Conservation (phyloP, 2,113 vertebrate genomes). For the Xiphorhynchus elegans region DNA sequence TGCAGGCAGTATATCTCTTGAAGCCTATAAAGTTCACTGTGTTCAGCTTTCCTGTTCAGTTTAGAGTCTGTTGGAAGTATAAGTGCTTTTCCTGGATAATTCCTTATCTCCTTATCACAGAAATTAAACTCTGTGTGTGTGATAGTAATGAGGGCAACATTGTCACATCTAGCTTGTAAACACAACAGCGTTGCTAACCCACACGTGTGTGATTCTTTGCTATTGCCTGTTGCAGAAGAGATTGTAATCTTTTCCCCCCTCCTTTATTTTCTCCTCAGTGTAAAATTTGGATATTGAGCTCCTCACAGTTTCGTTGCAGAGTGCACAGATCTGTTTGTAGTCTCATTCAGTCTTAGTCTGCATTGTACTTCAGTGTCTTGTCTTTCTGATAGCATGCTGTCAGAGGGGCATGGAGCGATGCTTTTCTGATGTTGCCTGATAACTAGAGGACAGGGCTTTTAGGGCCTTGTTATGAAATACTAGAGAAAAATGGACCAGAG, state of each 20-base stretch:
- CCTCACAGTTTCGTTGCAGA: not conserved
- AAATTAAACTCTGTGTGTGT: not conserved
- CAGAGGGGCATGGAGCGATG: not conserved
- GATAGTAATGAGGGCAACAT: not conserved
- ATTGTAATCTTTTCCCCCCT: rapidly evolving
- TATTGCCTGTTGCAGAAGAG: not conserved
- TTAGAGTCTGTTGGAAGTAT: not conserved
- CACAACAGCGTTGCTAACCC: not conserved
- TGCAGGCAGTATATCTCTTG: not conserved
- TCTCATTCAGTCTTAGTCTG: not conserved
- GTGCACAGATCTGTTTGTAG: rapidly evolving
- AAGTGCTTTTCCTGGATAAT: not conserved
- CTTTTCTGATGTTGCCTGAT: not conserved
- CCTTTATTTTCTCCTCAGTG: not conserved
- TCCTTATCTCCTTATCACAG: not conserved
- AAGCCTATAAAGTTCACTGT: not conserved
- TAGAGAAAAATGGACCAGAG: not conserved
- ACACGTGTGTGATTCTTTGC: rapidly evolving
- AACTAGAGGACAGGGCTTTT: not conserved
- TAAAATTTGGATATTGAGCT: not conserved
- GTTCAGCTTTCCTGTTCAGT: not conserved
- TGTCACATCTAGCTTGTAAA: not conserved
- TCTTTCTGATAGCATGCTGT: not conserved
- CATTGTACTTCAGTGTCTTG: not conserved
- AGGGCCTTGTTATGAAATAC: not conserved